Evolutionary conservation across 2,888 invertebrate genomes (phyloP), one percentile per base, ranked within the genome.

Genomic region (Cantharis rufa): DNA sequence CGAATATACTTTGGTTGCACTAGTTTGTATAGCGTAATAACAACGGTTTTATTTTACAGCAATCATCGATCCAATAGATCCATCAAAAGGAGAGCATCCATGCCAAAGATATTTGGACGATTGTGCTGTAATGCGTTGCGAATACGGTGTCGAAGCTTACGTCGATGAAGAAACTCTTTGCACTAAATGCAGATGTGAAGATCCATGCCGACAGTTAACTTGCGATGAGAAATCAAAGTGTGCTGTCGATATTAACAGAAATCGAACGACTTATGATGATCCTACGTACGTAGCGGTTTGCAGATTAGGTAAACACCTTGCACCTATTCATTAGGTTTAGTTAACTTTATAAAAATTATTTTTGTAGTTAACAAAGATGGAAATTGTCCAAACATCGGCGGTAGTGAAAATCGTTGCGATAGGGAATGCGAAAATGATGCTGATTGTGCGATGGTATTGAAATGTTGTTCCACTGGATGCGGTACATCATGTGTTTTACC

Each of bases 391-490:
- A 85, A 83, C 66, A 84, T 91, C 16, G 87, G 87, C 10, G 86
- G 86, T 69, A 87, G 88, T 10, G 85, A 87, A n/a, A 87, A 87
- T 72, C 86, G 89, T 70, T 89, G 90, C 68, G 96, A 97, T 86
- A 91, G 90, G 10, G 93, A 95, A 86, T 97, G 97, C 84, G 88
- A 90, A 78, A 92, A 92, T 72, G 97, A 97, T 86, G 94, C 95
- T 0, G 95, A 96, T 85, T 98, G 97, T 86, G 88, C 91, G 13
- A 93, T 92, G 32, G 91, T 92, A 21, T 90, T 92, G 85, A 97
- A 97, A 88, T 97, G 97, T 86, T 98, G 97, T 87, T 88, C 88
- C 79, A 92, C 92, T 83, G 95, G 94, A 71, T 97, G 97, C 86
- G 93, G 94, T 63, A 90, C 90, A 24, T 89, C 93, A 24, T 97